Percentiles rank a stretch among this genome's conserved stretches.
Conservation (phyloP, 2,113 vertebrate genomes). For the Mastomys coucha region DNA sequence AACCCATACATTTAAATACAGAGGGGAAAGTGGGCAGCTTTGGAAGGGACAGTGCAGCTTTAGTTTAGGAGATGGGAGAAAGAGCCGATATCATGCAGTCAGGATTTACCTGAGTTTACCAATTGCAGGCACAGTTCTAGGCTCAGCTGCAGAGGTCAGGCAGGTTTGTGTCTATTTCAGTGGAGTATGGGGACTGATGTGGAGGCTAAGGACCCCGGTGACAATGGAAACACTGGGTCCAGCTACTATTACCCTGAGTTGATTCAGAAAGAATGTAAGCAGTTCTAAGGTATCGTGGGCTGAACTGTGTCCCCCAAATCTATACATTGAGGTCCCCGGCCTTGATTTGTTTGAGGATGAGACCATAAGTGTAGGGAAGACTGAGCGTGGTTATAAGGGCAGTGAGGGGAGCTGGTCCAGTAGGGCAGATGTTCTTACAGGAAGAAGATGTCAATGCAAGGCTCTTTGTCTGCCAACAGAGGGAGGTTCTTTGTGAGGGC, state of each 20-base stretch:
- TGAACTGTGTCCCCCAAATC: background rate
- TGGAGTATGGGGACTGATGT: background rate
- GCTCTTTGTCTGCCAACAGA: background rate
- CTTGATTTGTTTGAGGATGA: background rate
- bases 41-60: background rate
- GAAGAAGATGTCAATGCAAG: background rate
- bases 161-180: fast-evolving
- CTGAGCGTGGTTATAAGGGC: background rate
- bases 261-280: background rate
- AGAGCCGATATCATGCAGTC: background rate
- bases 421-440: background rate
- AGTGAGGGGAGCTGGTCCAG: fast-evolving
- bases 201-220: background rate
- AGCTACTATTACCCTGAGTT: background rate
- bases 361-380: background rate
- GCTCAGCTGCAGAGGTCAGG: too few relatives aligned
- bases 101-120: background rate
- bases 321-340: background rate
- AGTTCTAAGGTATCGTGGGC: background rate
- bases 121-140: background rate
- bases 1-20: background rate
- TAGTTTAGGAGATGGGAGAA: background rate
- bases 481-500: background rate
- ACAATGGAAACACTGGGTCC: background rate
- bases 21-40: background rate